Evolutionary conservation across 2,797 vertebrate genomes (phyloP), one percentile per base, ranked within the genome.

Genomic region (Falco rusticolus): DNA sequence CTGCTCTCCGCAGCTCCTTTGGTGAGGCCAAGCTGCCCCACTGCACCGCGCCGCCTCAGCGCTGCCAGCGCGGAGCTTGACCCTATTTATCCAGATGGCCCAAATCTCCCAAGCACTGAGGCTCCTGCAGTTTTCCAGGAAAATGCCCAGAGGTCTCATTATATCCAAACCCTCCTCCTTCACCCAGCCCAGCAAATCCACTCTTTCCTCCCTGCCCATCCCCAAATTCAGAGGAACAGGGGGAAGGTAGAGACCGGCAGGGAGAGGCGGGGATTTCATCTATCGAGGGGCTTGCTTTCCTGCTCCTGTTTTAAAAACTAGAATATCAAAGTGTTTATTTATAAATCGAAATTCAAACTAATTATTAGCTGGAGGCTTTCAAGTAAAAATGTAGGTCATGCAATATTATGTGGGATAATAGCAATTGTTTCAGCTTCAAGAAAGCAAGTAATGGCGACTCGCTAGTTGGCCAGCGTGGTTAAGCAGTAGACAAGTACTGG

Each of bases 371-470:
- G 89, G 95, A 98, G 96, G 93, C 96, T 98, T 98, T 98, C 97
- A 97, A 97, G 96, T 98, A 84, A 97, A 97, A 98, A 98, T 98
- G 97, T 98, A 98, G 98, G 97, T 98, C 98, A 97, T 84, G 93
- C 87, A 90, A 89, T 96, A 90, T 96, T 92, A 96, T 60, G 93
- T 66, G 94, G 96, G 94, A 95, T 97, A 98, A 98, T 90, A 93
- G 96, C 97, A 94, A 98, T 94, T 97, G 97, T 97, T 97, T 97
- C 95, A 89, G 96, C 96, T 97, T 95, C 96, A 84, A 84, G 88
- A 91, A 97, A 97, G 84, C 50, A 94, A 95, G 84, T 95, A 97
- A 97, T 78, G 81, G 96, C 95, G 89, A 92, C 81, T 95, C 76
- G 47, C 77, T 82, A 69, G 89, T 56, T 96, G 96, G 87, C 80